Evolutionary conservation across 2,888 invertebrate species (phyloP), one percentile per base, ranked within the genome.

Genomic region (Ectobius pallidus): DNA sequence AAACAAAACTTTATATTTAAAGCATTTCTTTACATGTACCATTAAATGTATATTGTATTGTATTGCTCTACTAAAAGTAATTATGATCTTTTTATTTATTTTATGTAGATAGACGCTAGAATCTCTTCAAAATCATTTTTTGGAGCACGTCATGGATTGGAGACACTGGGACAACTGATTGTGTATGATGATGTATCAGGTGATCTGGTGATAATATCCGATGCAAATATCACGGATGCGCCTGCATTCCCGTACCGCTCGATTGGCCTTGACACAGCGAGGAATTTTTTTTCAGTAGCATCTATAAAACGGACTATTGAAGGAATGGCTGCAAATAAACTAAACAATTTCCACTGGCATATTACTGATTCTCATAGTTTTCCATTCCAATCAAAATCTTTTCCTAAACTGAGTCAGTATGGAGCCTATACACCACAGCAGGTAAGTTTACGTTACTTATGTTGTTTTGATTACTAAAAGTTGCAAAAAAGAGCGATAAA

Each of bases 271-370:
- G 99, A 99, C 81, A 96, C 98, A 0, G 88, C 96, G 0, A 88
- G 99, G 44, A 75, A 71, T 44, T 99, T 89, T 81, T 87, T 93
- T 78, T 87, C 89, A 11, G 86, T 94, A 9, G 88, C 89, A 0
- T 84, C 90, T 0, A 91, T 95, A 73, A 89, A 92, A 79, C 84
- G 87, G 18, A 92, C 94, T 11, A 86, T 98, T 78, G 95, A 96
- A 79, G 96, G 89, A 0, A 97, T 97, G 96, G 91, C 93, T 0
- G 89, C 91, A 80, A 93, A 93, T 32, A 98, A 97, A 82, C 81
- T 97, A 78, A 98, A 97, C 81, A 92, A 94, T 0, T 93, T 98
- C 85, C 97, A 98, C 80, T 97, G 97, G 97, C 94, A 95, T 79
- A 92, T 95, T 69, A 94, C 94, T 0, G 98, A 98, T 83, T 92